These are phyloP conservation scores for Diarsia brunnea DNA, from an alignment of 2,888 invertebrate genomes.

Conservation along the genomic window DNA sequence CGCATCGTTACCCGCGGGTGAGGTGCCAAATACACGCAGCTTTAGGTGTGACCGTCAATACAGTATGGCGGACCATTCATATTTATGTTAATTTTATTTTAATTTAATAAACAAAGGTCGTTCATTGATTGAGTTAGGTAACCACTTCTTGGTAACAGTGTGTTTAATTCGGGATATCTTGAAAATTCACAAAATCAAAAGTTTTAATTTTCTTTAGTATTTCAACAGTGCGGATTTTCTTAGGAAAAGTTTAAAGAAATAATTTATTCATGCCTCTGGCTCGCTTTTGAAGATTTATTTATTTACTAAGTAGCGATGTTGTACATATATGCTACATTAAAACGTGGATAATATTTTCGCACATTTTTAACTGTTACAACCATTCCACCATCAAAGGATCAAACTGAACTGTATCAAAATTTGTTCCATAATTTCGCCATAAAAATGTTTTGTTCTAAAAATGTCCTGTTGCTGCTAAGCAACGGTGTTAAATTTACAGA, in stretches of 20 bases:
- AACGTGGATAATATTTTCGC: neutral
- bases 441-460: neutral
- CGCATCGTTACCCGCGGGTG: conserved; percentile 27
- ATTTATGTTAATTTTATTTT: conserved; percentile 52
- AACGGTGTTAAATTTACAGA: too few species aligned
- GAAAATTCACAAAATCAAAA: too few species aligned
- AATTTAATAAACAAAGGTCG: conserved; percentile 48
- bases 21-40: conserved; percentile 53
- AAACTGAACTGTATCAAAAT: neutral
- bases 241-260: neutral
- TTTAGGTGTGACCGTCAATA: conserved; percentile 58
- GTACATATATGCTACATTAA: neutral
- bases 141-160: neutral
- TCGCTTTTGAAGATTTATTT: neutral
- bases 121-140: conserved; percentile 47
- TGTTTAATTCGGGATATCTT: neutral
- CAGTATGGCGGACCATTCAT: conserved; percentile 57
- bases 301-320: neutral
- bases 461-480: neutral
- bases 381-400: neutral
- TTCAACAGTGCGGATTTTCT: neutral
- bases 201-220: neutral
- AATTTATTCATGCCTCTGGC: neutral
- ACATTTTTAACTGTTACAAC: neutral
- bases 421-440: neutral